Conservation (phyloP, 2,113 vertebrate genomes). For the Dryoscopus gambensis region DNA sequence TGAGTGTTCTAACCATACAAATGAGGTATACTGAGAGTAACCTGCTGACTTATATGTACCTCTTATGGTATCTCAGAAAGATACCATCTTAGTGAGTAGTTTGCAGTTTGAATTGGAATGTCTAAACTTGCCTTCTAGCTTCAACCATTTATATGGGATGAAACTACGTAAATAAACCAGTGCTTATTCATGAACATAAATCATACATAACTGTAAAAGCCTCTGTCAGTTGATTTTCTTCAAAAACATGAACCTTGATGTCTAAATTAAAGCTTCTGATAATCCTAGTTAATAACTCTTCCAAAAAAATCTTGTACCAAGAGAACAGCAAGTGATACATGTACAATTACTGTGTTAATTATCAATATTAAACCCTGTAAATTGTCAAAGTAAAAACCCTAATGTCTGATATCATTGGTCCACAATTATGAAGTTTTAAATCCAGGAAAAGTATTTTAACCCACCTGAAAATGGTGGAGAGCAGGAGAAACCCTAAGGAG, state of each 20-base stretch:
- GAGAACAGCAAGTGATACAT: background rate
- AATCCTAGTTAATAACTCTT: conserved; percentile 6
- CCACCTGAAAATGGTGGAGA: background rate
- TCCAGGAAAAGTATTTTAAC: background rate
- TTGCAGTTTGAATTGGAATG: background rate
- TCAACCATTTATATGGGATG: background rate
- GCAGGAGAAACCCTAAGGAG: background rate
- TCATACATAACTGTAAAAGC: background rate
- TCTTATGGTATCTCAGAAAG: background rate
- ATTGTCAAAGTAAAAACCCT: background rate
- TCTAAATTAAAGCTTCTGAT: conserved; percentile 7
- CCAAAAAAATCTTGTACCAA: background rate
- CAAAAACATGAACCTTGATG: background rate
- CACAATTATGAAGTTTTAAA: background rate
- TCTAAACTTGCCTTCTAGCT: background rate
- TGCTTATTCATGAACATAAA: background rate
- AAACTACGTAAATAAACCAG: background rate
- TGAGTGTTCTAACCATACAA: background rate
- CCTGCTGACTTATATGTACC: background rate
- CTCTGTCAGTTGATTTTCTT: background rate
- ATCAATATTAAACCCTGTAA: background rate
- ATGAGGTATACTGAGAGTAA: background rate
- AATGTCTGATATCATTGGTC: background rate
- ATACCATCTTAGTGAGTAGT: background rate
- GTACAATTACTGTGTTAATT: background rate